A percentile compares a stretch with the other conserved stretches of the same genome.
Evolutionary conservation across 2,888 invertebrate genomes (phyloP).

Genomic region (Erebia ligea): DNA sequence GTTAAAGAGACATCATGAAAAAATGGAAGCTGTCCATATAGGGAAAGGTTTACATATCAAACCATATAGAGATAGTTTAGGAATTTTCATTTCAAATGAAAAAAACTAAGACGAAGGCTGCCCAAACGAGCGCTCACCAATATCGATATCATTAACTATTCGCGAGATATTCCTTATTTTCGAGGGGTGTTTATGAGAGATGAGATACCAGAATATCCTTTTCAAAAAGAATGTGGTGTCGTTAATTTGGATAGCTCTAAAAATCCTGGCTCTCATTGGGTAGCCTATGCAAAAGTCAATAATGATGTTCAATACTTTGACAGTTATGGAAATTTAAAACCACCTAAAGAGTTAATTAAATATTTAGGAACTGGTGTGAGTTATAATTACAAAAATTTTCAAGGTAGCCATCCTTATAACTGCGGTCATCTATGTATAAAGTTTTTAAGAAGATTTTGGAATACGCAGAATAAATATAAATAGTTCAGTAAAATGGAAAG

Average conservation of each 20-base stretch:
- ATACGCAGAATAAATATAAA: too few species aligned
- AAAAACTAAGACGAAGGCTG: background rate
- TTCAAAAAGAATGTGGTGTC: background rate
- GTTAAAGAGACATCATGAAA: conserved; percentile 12
- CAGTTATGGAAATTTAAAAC: conserved; percentile 29
- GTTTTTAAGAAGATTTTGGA: background rate
- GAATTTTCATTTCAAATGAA: background rate
- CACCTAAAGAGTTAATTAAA: conserved; percentile 12
- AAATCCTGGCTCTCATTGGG: conserved; percentile 1
- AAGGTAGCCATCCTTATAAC: background rate
- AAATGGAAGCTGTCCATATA: conserved; percentile 22
- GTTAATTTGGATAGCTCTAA: background rate
- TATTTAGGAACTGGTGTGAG: background rate
- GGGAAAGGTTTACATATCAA: background rate
- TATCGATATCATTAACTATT: background rate
- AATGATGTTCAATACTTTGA: conserved; percentile 28
- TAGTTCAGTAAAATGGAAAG: too few species aligned
- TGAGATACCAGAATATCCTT: too few species aligned
- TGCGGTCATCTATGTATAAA: background rate
- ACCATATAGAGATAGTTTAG: background rate
- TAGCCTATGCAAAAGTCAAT: background rate
- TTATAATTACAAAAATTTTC: background rate
- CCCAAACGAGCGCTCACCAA: background rate
- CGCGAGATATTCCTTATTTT: background rate
- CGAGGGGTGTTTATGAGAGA: too few species aligned